Percentiles rank a stretch among this genome's conserved stretches.
Evolutionary conservation across 2,113 vertebrate species (phyloP).

Genomic region (Shinisaurus crocodilurus): DNA sequence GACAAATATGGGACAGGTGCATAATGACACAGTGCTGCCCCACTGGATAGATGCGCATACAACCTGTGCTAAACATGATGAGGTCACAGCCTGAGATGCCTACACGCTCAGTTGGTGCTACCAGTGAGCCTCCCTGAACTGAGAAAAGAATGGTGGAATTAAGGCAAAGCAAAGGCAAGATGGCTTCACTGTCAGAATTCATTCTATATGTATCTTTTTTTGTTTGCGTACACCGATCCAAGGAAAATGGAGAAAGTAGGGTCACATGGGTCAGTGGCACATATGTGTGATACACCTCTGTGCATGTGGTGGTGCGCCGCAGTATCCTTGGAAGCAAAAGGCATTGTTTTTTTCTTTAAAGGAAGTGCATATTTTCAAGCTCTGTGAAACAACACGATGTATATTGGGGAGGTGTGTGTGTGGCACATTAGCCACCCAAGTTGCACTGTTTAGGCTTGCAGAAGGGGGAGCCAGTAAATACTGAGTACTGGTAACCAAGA

Average conservation of each 20-base stretch:
- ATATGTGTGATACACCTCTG: background rate
- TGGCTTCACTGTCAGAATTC: background rate
- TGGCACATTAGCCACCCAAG: background rate
- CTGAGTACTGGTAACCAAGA: no score
- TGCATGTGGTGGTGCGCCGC: no score
- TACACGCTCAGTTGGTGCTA: background rate
- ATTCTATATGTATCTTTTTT: background rate
- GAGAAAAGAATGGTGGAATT: background rate
- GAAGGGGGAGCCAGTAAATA: background rate
- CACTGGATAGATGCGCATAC: background rate
- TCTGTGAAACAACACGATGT: background rate
- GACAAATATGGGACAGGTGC: background rate
- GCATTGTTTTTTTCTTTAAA: background rate
- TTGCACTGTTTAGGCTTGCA: no score
- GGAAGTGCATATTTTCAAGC: background rate
- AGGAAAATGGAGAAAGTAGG: background rate
- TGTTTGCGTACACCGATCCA: background rate
- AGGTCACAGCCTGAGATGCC: background rate
- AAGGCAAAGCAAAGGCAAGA: background rate
- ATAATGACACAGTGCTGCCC: background rate
- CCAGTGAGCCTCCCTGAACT: background rate
- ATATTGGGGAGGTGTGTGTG: background rate
- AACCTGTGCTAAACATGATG: background rate
- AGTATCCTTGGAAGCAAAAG: background rate
- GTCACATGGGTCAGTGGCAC: background rate